These are phyloP conservation scores for Melanotaenia maccullochi DNA, from an alignment of 2,797 vertebrate species.

Conservation along the genomic window DNA sequence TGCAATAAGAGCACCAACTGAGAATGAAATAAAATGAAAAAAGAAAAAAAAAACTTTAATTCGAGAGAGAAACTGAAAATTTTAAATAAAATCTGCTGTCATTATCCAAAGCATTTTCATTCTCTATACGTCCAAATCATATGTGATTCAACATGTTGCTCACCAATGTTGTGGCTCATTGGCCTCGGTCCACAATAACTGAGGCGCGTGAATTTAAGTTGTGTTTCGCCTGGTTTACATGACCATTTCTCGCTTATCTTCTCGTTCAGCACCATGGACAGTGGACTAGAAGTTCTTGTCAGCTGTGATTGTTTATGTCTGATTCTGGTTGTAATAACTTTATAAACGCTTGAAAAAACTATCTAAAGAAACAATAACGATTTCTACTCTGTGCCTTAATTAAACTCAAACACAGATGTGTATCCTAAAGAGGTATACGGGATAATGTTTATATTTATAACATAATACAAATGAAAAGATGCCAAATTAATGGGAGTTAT, in stretches of 20 bases:
- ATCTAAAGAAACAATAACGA: not conserved
- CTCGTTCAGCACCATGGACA: constrained; percentile 25
- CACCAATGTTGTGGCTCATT: too few species aligned
- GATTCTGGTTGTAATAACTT: not conserved
- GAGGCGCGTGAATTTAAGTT: not conserved
- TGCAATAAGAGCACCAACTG: too few species aligned
- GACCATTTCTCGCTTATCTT: too few species aligned
- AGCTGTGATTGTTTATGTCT: not conserved
- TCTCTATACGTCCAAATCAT: too few species aligned
- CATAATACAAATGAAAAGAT: not conserved
- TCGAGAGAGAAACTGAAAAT: too few species aligned
- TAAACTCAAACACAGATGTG: not conserved
- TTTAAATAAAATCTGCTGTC: too few species aligned
- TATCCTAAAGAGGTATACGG: not conserved
- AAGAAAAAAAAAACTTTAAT: too few species aligned
- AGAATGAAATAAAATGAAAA: too few species aligned
- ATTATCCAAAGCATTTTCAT: too few species aligned
- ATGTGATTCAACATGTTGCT: too few species aligned
- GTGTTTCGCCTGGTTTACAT: not conserved
- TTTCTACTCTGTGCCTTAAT: not conserved
- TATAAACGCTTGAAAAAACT: not conserved
- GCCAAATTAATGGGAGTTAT: too few species aligned
- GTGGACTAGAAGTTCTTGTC: not conserved
- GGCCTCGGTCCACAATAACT: too few species aligned
- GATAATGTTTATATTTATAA: not conserved